phyloP scores from a whole-genome alignment of 92 coral and sea anemone species.

The Bergia puertoricense region DNA sequence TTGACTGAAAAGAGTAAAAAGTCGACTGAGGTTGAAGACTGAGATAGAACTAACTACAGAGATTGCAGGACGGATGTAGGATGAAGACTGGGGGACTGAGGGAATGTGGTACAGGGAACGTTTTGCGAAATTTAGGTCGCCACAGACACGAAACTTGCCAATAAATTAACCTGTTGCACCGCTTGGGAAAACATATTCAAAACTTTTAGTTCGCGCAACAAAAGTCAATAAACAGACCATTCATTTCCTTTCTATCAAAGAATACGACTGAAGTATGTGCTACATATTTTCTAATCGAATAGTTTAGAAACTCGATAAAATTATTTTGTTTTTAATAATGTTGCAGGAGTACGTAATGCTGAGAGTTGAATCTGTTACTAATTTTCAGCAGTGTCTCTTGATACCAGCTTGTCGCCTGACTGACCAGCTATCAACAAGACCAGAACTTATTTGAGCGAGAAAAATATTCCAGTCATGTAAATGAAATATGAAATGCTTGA shows the following conservation, averaged over 20 bases:
- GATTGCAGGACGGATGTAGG: background rate
- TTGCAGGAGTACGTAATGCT: background rate
- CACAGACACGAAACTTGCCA: background rate
- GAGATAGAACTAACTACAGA: background rate
- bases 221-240: background rate
- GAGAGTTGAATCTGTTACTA: background rate
- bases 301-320: background rate
- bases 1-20: background rate
- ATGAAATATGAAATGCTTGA: background rate
- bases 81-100: background rate
- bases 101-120: too few species aligned
- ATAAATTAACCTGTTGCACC: background rate
- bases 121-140: background rate
- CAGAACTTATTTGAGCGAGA: constrained; percentile 25
- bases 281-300: too few species aligned
- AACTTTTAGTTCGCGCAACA: background rate
- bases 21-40: background rate
- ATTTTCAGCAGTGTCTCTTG: background rate
- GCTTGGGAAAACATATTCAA: background rate
- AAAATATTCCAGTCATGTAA: background rate
- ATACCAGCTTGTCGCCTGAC: constrained; percentile 4
- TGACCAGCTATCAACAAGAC: background rate
- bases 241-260: background rate
- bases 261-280: background rate
- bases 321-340: background rate